Base-by-base conservation (phyloP, 1,140 invertebrate genomes). In the Diorhabda elongata region DNA sequence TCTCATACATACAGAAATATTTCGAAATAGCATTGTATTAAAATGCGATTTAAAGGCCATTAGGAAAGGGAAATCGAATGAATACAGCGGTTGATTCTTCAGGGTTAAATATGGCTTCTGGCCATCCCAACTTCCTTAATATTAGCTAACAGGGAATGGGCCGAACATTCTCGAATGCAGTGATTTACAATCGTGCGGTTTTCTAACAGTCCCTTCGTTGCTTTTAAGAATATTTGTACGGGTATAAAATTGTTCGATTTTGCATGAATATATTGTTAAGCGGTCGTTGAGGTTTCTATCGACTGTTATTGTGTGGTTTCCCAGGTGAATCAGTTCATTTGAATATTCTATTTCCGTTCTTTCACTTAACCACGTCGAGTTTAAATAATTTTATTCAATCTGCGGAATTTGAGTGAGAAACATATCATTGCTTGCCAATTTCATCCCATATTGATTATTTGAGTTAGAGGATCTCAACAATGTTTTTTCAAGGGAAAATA, bases 61-160 rank as follows among this genome's bases (percentile, higher is more conserved):
- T 62, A 62, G 6, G 42, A 61, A 8, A 62, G 61, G 43, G 44
- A 44, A 62, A 62, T 62, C 61, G 61, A 44, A 62, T 62, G 61
- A 62, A 62, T 62, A 62, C 44, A 62, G 44, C 61, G 61, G 47
- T 52, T 52, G 47, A 62, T 42, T 42, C 44, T 43, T 62, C 5
- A 43, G 61, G 61, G 61, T 62, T 62, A 62, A 62, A 62, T 62
- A 62, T 62, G 44, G 61, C 61, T 62, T 44, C 5, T 2, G 61
- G 61, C 61, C 43, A 44, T 62, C 61, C n/a, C 43, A 62, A 62
- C 42, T 62, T 62, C 61, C 61, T 62, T 62, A 62, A 62, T 62
- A 62, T 62, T 62, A 62, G 61, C 61, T 62, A 62, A 62, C 61
- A 62, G 42, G 9, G 61, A 62, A 62, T 62, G 61, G 61, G 61